Evolutionary conservation across 1,140 invertebrate species (phyloP).

Genomic region (Apis florea): DNA sequence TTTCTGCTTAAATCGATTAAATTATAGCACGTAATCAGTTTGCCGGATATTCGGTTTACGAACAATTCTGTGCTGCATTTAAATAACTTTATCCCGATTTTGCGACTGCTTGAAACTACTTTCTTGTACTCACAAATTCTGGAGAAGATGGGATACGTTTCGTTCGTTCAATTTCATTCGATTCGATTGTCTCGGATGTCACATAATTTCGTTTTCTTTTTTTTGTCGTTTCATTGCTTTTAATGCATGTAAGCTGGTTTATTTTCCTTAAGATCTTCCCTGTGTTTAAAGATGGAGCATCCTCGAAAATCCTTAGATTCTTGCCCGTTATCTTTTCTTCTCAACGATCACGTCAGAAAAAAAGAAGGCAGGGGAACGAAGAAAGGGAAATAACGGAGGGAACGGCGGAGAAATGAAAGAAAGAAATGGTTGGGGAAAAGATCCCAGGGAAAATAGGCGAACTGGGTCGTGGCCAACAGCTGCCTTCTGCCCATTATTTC

Average conservation of each 20-base stretch:
- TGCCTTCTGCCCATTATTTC: constrained; percentile 51
- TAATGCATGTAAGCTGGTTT: neutral
- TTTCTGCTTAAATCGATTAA: neutral
- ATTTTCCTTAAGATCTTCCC: constrained; percentile 3
- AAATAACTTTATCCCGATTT: neutral
- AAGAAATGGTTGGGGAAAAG: constrained; percentile 25
- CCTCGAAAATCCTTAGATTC: constrained; percentile 31
- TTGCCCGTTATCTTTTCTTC: constrained; percentile 55
- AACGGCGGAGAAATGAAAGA: constrained; percentile 29
- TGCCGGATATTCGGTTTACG: constrained; percentile 1
- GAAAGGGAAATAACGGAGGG: constrained; percentile 40
- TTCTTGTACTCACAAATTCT: neutral
- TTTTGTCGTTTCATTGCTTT: neutral
- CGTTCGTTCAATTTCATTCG: neutral
- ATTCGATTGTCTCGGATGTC: neutral
- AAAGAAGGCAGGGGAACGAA: neutral
- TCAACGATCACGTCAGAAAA: constrained; percentile 28
- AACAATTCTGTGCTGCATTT: neutral
- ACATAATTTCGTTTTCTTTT: neutral
- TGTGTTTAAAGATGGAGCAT: constrained; percentile 6
- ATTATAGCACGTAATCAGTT: neutral
- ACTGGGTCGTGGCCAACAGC: constrained; percentile 54
- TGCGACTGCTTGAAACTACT: neutral
- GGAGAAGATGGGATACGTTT: neutral
- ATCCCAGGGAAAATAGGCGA: constrained; percentile 52